Percentiles rank a stretch among this genome's conserved stretches.
Conservation (phyloP, 2,797 vertebrate species). For the Tolypeutes matacus region DNA sequence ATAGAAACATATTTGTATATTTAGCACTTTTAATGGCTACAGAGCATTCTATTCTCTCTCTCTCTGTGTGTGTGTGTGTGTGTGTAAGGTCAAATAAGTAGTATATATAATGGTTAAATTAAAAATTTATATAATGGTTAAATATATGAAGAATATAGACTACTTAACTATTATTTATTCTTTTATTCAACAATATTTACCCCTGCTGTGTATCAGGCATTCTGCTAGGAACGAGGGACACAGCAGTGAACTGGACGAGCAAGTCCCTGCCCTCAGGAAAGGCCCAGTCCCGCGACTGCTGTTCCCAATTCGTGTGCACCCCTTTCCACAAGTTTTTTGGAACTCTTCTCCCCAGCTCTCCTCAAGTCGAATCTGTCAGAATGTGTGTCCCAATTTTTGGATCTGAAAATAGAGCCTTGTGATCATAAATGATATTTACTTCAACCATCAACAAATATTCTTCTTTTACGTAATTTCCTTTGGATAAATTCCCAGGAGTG, state of each 20-base stretch:
- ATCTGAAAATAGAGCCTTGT: background rate
- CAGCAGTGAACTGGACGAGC: background rate
- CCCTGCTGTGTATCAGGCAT: background rate
- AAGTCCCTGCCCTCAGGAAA: background rate
- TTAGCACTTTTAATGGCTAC: background rate
- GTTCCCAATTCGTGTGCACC: fast-evolving
- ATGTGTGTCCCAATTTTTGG: background rate
- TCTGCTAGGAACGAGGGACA: background rate
- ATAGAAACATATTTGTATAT: background rate
- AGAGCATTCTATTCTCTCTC: background rate
- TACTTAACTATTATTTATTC: background rate
- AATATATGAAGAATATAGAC: background rate
- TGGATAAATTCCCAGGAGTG: constrained; percentile 49
- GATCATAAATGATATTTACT: background rate
- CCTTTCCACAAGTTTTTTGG: background rate
- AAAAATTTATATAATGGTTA: background rate
- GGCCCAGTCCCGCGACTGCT: fast-evolving
- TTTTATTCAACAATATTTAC: background rate
- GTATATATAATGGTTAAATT: background rate
- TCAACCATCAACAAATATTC: background rate
- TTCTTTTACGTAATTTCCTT: constrained; percentile 40
- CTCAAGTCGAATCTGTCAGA: background rate
- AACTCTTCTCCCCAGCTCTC: background rate
- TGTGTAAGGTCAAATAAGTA: background rate
- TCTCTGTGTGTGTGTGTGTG: background rate